Percentiles rank a stretch among this genome's conserved stretches.
These are phyloP conservation scores for Pan troglodytes DNA, from an alignment of 2,113 vertebrate species.

Conservation along the genomic window NHGRI_mPanTro3-v2.1_pri NC_072403.2:116609001-116609500, in stretches of 20 bases:
- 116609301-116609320: neutral
- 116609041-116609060: neutral
- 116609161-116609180: neutral
- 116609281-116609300: neutral
- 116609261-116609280: neutral
- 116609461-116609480: neutral
- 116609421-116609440: neutral
- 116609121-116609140: neutral
- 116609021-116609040: neutral
- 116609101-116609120: neutral
- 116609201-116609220: constrained; percentile 2
- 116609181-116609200: neutral
- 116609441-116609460: neutral
- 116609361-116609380: neutral
- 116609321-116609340: neutral
- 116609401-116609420: neutral
- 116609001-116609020: neutral
- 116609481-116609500: neutral
- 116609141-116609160: neutral
- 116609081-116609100: neutral
- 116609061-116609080: neutral
- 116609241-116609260: neutral
- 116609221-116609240: neutral
- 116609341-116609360: neutral
- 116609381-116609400: neutral